Evolutionary conservation across 2,797 vertebrate genomes (phyloP).

Genomic region (Paramormyrops hopkinsi): DNA sequence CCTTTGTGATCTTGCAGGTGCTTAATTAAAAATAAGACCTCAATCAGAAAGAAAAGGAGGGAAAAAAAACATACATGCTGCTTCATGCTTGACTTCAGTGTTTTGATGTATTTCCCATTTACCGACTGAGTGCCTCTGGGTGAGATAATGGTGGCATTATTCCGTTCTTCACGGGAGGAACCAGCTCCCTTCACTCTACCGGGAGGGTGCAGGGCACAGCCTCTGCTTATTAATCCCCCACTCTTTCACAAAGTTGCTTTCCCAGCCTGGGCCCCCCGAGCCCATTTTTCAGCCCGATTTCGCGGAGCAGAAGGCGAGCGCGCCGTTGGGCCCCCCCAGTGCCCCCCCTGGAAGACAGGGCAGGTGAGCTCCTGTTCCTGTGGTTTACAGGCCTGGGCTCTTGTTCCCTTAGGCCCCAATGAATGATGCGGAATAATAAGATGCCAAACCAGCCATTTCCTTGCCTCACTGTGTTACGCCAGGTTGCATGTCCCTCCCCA

Average conservation of each 20-base stretch:
- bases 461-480: not conserved
- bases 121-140: conserved; percentile 29
- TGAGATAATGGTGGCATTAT: conserved; percentile 35
- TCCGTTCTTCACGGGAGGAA: conserved; percentile 19
- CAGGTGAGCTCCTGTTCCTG: not conserved
- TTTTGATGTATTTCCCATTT: conserved; percentile 29
- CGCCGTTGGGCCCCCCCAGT: not conserved
- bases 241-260: conserved; percentile 21
- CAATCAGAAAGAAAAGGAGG: conserved; percentile 33
- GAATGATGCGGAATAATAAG: not conserved
- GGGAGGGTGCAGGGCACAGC: conserved; percentile 16
- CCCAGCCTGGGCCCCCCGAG: not conserved
- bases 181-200: conserved; percentile 15
- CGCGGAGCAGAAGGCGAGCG: not conserved
- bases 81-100: conserved; percentile 26
- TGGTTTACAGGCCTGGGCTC: not conserved
- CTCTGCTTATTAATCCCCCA: conserved; percentile 16
- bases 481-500: not conserved
- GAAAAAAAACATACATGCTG: conserved; percentile 15
- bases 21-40: conserved; percentile 44
- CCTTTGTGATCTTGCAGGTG: conserved; percentile 47
- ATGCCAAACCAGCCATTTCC: not conserved
- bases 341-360: not conserved
- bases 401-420: not conserved
- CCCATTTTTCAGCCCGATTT: not conserved